Evolutionary conservation across 2,797 vertebrate species (phyloP), one percentile per base, ranked within the genome.

Genomic region (Cyclopterus lumpus): DNA sequence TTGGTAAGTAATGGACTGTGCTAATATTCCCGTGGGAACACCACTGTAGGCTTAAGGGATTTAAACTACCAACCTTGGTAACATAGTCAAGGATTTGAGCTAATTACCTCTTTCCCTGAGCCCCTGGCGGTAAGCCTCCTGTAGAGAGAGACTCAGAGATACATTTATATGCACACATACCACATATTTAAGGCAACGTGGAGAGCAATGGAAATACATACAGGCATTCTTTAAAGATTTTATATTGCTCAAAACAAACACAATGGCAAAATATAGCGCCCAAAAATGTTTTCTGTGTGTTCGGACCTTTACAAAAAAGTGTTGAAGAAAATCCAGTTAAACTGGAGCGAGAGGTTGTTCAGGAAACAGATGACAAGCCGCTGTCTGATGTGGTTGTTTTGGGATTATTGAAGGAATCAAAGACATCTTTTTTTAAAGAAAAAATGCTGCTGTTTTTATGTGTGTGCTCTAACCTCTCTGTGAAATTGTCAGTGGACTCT

Each of bases 11-110:
- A 79, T 64, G 73, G 70, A 63, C 82, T 75, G 69, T 58, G 83
- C 75, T 87, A 75, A 86, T 89, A 86, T 91, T 93, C 90, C 88
- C 92, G 86, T 93, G 92, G 90, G 92, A 93, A 93, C 86, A 69
- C 77, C 71, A 44, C 44, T 30, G 42, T 18, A 9, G 77, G 85
- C 79, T 87, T 87, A 83, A 73, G 48, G 77, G 91, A 82, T 88
- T 91, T 93, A 66, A 91, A 92, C 91, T 83, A 85, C 62, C 89
- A 91, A 90, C 86, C 84, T 75, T 16, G 18, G 67, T 69, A 75
- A 86, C 64, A 60, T 59, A 62, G 80, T 53, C 11, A 2, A 15
- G 74, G 85, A 89, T 90, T 92, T 91, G 80, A 88, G 83, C 89
- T 92, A 91, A 93, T 90, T 88, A 88, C 83, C 81, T 69, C 76